Evolutionary conservation across 2,888 invertebrate species (phyloP).

Genomic region (Drosophila gaucha): DNA sequence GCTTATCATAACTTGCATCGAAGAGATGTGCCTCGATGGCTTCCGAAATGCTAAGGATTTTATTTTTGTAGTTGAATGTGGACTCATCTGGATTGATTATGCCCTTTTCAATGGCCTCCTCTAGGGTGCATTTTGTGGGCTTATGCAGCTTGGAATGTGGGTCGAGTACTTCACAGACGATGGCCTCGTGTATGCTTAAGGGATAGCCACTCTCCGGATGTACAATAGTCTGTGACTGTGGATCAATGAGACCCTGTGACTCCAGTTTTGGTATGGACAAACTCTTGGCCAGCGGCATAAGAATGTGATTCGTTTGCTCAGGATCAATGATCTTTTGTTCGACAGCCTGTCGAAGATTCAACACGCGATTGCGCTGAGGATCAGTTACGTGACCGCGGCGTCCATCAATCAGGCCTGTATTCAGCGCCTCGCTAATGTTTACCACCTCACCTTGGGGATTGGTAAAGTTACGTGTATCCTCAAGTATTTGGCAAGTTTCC

Average conservation of each 20-base stretch:
- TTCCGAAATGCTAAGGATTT: constrained; percentile 88
- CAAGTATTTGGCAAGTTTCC: constrained; percentile 89
- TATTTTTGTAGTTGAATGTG: constrained; percentile 87
- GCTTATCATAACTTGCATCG: constrained; percentile 76
- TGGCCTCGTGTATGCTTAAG: constrained; percentile 92
- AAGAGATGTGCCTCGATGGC: constrained; percentile 90
- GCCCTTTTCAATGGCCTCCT: constrained; percentile 90
- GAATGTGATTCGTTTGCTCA: constrained; percentile 90
- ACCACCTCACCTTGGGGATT: constrained; percentile 87
- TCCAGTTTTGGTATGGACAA: constrained; percentile 93
- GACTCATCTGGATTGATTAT: constrained; percentile 90
- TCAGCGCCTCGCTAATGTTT: constrained; percentile 91
- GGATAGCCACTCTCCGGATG: constrained; percentile 94
- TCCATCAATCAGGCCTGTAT: constrained; percentile 89
- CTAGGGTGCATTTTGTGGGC: constrained; percentile 89
- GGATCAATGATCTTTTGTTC: constrained; percentile 92
- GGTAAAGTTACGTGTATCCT: constrained; percentile 87
- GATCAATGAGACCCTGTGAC: constrained; percentile 93
- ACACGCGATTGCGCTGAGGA: constrained; percentile 91
- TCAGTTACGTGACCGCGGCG: constrained; percentile 92
- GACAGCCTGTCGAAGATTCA: constrained; percentile 94
- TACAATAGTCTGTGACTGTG: constrained; percentile 89
- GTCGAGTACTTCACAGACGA: constrained; percentile 95
- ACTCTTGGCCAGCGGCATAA: constrained; percentile 92
- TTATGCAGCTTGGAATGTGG: constrained; percentile 90